Percentiles rank a stretch among this genome's conserved stretches.
Conservation (phyloP, 53 echinoderm and acorn worm species). For the Hippasteria phrygiana region DNA sequence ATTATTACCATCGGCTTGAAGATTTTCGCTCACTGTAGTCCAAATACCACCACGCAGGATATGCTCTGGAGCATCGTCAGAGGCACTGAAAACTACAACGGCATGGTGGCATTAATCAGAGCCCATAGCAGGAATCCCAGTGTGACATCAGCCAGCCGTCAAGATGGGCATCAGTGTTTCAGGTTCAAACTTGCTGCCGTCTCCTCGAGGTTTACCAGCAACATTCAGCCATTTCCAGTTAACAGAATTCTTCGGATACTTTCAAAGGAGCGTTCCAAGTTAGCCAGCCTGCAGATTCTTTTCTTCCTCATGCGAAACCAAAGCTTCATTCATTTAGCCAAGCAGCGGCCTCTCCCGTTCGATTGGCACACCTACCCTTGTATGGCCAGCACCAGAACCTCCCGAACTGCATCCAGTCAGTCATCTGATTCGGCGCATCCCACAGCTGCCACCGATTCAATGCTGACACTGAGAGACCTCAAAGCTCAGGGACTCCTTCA, state of each 20-base stretch:
- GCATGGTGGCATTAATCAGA: slow-evolving; percentile 59
- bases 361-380: slow-evolving; percentile 77
- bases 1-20: slow-evolving; percentile 85
- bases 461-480: slow-evolving; percentile 68
- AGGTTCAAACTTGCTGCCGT: slow-evolving; percentile 1
- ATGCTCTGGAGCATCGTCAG: slow-evolving; percentile 89
- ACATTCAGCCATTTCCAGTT: slow-evolving; percentile 59
- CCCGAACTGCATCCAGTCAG: background rate
- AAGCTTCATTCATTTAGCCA: slow-evolving; percentile 56
- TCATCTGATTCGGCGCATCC: background rate
- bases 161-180: background rate
- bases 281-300: slow-evolving; percentile 84
- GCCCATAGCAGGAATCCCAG: slow-evolving; percentile 3
- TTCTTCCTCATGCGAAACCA: slow-evolving; percentile 85
- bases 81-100: slow-evolving; percentile 93
- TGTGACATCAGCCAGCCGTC: background rate
- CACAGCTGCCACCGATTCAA: slow-evolving; percentile 64
- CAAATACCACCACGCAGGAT: slow-evolving; percentile 83
- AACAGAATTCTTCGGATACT: slow-evolving; percentile 76
- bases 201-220: slow-evolving; percentile 42
- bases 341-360: slow-evolving; percentile 56
- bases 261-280: slow-evolving; percentile 83
- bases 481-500: slow-evolving; percentile 80
- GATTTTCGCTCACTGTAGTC: slow-evolving; percentile 89
- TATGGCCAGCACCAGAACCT: slow-evolving; percentile 5